Evolutionary conservation across 2,797 vertebrate genomes (phyloP), one percentile per base, ranked within the genome.

Genomic region (Malacoctenus gilli): DNA sequence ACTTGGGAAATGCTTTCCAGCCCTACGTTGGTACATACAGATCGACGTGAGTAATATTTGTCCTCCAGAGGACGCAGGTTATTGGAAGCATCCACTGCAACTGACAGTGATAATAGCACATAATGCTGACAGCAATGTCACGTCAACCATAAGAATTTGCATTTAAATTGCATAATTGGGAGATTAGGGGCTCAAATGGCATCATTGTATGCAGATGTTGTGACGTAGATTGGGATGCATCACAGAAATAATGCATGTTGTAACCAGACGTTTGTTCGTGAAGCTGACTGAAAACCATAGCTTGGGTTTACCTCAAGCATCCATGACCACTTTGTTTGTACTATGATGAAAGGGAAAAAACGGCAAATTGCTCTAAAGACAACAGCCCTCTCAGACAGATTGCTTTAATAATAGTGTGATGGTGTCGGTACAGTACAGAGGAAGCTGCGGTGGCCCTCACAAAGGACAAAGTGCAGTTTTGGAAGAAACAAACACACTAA

Each of bases 151-250:
- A 51, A 35, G 23, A 74, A 86, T 84, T 80, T 73, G 68, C 70
- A 81, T 84, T 80, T 80, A 67, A 80, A 77, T 82, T 74, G 58
- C 59, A 69, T 68, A 77, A 85, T 75, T 74, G 53, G 37, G 72
- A 57, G 56, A 79, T 79, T 72, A 60, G 54, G 51, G 31, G 51
- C 37, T 60, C 51, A 44, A 78, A 70, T 54, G 58, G 15, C 40
- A 59, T 68, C 47, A 49, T 43, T 77, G 42, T 64, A 11, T 49
- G 46, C 39, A 40, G 52, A 76, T 61, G 18, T 57, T 63, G 80
- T 67, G 36, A 61, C 38, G 16, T n/a, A 56, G 15, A 80, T 72
- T 62, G 75, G 46, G 53, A 72, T 62, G 51, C 23, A 57, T 72
- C 47, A 70, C 14, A 55, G 67, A 79, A 59, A 69, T 59, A 74